phyloP scores from a whole-genome alignment of 2,888 invertebrate species.

The Caenorhabditis sp. region DNA sequence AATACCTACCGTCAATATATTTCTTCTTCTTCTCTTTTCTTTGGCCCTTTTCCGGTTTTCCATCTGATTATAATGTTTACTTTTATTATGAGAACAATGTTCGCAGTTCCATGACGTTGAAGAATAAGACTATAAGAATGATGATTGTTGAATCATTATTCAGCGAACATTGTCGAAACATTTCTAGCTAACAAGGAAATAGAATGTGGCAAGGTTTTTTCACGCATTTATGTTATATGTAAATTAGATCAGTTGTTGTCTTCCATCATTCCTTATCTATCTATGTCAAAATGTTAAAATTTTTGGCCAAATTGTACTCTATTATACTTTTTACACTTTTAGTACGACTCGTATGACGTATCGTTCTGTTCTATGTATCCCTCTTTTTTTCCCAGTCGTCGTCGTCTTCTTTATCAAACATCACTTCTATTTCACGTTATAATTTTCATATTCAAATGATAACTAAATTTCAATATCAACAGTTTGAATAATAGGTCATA shows the following conservation, averaged over 20 bases:
- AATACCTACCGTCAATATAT: too few relatives aligned
- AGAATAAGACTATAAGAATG: background rate
- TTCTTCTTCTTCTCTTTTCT: background rate
- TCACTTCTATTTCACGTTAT: background rate
- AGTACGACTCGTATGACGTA: background rate
- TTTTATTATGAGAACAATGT: background rate
- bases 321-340: background rate
- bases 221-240: too few relatives aligned
- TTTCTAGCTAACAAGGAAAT: too few relatives aligned
- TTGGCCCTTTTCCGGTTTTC: background rate
- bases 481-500: background rate
- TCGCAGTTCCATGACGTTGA: background rate
- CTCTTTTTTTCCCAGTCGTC: background rate
- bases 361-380: background rate
- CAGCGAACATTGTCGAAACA: background rate
- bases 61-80: background rate
- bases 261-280: background rate
- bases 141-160: background rate
- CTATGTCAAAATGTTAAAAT: too few relatives aligned
- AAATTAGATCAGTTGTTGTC: too few relatives aligned
- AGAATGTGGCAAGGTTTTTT: too few relatives aligned
- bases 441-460: background rate
- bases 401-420: background rate
- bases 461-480: background rate
- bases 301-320: too few relatives aligned